Evolutionary conservation across 2,797 vertebrate genomes (phyloP), one percentile per base, ranked within the genome.

Genomic region (Artibeus jamaicensis): DNA sequence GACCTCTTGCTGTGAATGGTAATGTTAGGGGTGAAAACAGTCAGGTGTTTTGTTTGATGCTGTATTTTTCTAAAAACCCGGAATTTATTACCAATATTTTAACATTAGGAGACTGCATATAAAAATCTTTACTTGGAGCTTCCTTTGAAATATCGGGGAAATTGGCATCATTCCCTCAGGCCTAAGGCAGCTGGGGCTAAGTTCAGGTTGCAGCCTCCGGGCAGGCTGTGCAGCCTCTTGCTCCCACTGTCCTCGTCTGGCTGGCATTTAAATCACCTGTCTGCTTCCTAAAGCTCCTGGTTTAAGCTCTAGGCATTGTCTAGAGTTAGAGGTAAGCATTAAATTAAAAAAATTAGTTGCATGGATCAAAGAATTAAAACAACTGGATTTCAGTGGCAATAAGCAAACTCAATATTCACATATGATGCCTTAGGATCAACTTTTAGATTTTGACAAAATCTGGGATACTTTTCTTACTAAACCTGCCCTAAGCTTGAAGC

Each of bases 401-500:
- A 89, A 82, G 57, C 12, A 67, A 83, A n/a, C n/a, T 88, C 62
- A 65, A 10, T 44, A 39, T 91, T 96, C 87, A 91, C 77, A 79
- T 73, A n/a, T 0, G 2, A 81, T 88, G n/a, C 12, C 67, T 87
- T 94, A 62, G 55, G 15, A 50, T 65, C 34, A 79, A 34, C n/a
- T 34, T 93, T 32, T 5, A 74, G 34, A 39, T 71, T 77, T 65
- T 50, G 62, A 76, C 34, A 85, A 84, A 91, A 50, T 73, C 6
- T 46, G 53, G 37, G 50, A 21, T 57, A 70, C 4, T 12, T 85
- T 94, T 84, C 42, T 73, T 67, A 67, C 22, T 37, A 71, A 76
- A 42, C 48, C 83, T 5, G 22, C 42, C 26, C 39, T 53, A 93
- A 87, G 73, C 15, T 70, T 53, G 39, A 91, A 57, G 6, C 37